Base-by-base conservation (phyloP, 2,888 invertebrate species). In the Melanargia galathea region DNA sequence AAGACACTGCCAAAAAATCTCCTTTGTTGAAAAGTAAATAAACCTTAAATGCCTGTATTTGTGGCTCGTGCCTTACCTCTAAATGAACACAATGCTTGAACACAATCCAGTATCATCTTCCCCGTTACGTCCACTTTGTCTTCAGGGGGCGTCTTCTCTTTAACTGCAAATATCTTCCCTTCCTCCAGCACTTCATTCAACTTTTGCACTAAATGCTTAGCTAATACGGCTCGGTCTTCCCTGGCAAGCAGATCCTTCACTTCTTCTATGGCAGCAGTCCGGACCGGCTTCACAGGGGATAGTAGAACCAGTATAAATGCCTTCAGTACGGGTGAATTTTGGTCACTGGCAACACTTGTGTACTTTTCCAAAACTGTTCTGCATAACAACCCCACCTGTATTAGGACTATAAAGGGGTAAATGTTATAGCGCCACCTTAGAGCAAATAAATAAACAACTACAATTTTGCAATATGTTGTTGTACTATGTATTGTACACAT, bases 311-410 rank as follows among this genome's bases (percentile, higher is more conserved):
- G 92, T 54, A 97, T 87, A 30, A 97, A 88, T 0, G 96, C 96
- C 73, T 93, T 93, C 77, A 95, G 94, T 54, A 97, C 83, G 0
- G 95, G 94, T 2, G 93, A 93, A 18, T 93, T 83, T 71, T 92
- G 92, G 18, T 95, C 95, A 71, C 93, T 93, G 69, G 96, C 84
- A 80, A 94, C 94, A 71, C 92, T 92, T 11, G 92, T 92, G 87
- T 96, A 95, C 71, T 95, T 93, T 65, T 94, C 92, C 54, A 97
- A 86, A 45, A 97, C 89, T 67, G 92, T 92, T 81, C 95, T 95
- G 77, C 95, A 95, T 73, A 97, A 92, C 73, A 94, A 90, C 86
- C 95, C 94, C 70, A 97, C 93, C 84, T 95, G 94, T 86, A 92
- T 82, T 79, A 86, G 84, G 87, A 93, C 92, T 92, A 85, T 86